These are phyloP conservation scores for Vulpes vulpes DNA, from an alignment of 2,113 vertebrate species.

Conservation along the genomic window DNA sequence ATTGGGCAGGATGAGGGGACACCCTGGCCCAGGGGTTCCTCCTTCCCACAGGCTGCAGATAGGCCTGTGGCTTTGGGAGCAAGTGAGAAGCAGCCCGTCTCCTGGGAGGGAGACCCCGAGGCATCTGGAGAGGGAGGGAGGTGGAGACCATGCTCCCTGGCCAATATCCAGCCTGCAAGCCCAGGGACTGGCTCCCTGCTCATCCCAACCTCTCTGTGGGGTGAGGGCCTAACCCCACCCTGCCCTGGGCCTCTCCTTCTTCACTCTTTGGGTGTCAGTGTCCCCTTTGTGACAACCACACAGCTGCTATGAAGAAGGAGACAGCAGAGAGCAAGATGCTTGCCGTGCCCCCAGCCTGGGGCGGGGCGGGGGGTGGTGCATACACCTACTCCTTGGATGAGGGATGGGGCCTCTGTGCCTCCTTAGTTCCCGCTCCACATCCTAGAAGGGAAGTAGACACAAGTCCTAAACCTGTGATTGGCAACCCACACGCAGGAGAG, in stretches of 20 bases:
- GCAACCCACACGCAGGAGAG: not conserved
- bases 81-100: not conserved
- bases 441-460: not conserved
- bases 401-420: not conserved
- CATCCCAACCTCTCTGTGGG: not conserved
- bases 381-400: not conserved
- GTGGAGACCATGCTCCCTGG: not conserved
- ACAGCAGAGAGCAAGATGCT: not conserved
- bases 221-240: not conserved
- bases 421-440: too few relatives aligned
- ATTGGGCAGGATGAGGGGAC: not conserved
- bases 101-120: not conserved
- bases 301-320: not conserved
- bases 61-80: not conserved
- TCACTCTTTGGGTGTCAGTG: too few relatives aligned
- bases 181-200: not conserved
- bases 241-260: not conserved
- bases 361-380: too few relatives aligned
- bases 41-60: not conserved
- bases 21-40: not conserved
- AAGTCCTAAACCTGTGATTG: not conserved
- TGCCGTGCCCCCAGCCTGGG: too few relatives aligned
- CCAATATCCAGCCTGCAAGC: not conserved
- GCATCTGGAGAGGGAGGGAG: not conserved
- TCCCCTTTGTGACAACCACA: fast-evolving